These are phyloP conservation scores for Paramormyrops hopkinsi DNA, from an alignment of 2,797 vertebrate species.

Conservation along the genomic window DNA sequence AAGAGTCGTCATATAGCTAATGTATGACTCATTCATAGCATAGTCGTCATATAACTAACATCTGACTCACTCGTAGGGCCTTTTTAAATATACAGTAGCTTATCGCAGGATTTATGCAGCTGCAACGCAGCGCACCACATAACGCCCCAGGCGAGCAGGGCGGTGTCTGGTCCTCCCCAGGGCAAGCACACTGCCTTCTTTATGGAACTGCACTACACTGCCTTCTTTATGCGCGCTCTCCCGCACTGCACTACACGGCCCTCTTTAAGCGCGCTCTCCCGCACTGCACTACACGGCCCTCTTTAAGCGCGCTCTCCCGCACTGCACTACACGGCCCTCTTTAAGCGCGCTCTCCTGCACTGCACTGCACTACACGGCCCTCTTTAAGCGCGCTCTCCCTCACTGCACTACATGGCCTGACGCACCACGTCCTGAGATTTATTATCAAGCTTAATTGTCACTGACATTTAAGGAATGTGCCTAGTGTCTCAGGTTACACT, in stretches of 20 bases:
- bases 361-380: neutral
- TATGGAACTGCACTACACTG: no score
- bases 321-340: neutral
- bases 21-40: neutral
- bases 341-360: no score
- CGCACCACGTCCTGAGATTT: neutral
- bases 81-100: neutral
- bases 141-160: neutral
- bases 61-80: neutral
- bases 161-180: neutral
- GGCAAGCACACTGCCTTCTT: neutral
- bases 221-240: no score
- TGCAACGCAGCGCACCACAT: neutral
- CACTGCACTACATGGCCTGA: neutral
- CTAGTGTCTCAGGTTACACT: slow-evolving; percentile 9
- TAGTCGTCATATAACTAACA: neutral
- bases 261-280: no score
- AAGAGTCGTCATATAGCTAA: neutral
- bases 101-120: neutral
- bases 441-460: slow-evolving; percentile 10
- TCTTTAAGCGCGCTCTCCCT: neutral
- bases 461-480: slow-evolving; percentile 21
- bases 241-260: no score
- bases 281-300: no score
- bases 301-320: no score